Evolutionary conservation across 1,140 invertebrate genomes (phyloP), one percentile per base, ranked within the genome.

Genomic region (Telenomus remus): DNA sequence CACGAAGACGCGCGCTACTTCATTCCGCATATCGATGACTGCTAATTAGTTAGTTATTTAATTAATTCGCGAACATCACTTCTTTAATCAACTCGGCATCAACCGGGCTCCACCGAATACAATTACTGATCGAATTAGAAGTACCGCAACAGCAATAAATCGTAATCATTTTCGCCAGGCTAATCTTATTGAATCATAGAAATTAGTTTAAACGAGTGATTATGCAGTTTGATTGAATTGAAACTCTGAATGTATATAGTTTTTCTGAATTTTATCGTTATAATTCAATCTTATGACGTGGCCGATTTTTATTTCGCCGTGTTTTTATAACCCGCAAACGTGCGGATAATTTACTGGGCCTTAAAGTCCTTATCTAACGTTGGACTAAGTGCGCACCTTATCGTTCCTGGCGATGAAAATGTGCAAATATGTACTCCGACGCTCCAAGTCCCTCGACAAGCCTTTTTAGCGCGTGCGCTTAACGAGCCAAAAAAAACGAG

Each of bases 11-110:
- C 81, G 66, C 70, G 47, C 78, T 79, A 79, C 66, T 86, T 87
- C 68, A 66, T 87, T 85, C 86, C 86, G 84, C 85, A 87, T 87
- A 88, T 86, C 84, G 80, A 79, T 84, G 79, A 68, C 78, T 71
- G 71, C 82, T 82, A 84, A 84, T 86, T 87, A 84, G 72, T 59
- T 51, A 64, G 60, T 63, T 57, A 39, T 64, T 71, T 76, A 65
- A 64, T 78, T 69, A 70, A 71, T 63, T 66, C 49, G 61, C 55
- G 44, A 69, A 43, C 65, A 65, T 65, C 63, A 63, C 47, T 70
- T 71, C 49, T 65, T 57, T 73, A 73, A 70, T 70, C 50, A 68
- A 72, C 46, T 60, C 34, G n/a, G 19, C n/a, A 44, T 2, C 1
- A 13, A 10, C 46, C 49, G 11, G n/a, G 47, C 15, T 33, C 0